These are phyloP conservation scores for Streptopelia turtur DNA, from an alignment of 2,797 vertebrate species.

Conservation along the genomic window DNA sequence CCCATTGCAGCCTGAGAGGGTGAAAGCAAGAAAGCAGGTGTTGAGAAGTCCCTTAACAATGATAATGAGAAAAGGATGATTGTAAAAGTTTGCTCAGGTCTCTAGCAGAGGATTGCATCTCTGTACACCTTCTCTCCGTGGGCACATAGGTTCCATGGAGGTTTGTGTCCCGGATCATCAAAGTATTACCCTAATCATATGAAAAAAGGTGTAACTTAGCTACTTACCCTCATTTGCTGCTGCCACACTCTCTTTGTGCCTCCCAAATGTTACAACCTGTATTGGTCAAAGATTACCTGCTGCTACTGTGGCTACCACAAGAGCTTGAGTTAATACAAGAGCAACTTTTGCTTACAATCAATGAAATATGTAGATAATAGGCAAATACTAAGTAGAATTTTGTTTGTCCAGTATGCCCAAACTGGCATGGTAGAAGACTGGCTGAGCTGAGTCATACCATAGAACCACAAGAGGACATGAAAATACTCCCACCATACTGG, in stretches of 20 bases:
- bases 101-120: not conserved
- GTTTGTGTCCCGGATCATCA: not conserved
- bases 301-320: not conserved
- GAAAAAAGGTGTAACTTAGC: fast-evolving
- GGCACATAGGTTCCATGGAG: fast-evolving
- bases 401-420: not conserved
- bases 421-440: not conserved
- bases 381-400: not conserved
- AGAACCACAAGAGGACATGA: not conserved
- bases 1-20: not conserved
- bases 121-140: not conserved
- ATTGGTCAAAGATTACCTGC: not conserved
- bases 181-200: not conserved
- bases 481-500: not conserved
- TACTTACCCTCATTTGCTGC: not conserved
- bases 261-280: not conserved
- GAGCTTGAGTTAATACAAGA: not conserved
- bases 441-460: not conserved
- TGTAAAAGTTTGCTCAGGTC: not conserved
- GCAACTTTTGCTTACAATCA: not conserved
- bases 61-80: not conserved
- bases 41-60: not conserved
- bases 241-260: not conserved
- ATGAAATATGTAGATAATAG: not conserved
- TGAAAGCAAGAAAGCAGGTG: not conserved